These are phyloP conservation scores for Dendrolimus punctatus DNA, from an alignment of 1,140 invertebrate species.

Conservation along the genomic window DNA sequence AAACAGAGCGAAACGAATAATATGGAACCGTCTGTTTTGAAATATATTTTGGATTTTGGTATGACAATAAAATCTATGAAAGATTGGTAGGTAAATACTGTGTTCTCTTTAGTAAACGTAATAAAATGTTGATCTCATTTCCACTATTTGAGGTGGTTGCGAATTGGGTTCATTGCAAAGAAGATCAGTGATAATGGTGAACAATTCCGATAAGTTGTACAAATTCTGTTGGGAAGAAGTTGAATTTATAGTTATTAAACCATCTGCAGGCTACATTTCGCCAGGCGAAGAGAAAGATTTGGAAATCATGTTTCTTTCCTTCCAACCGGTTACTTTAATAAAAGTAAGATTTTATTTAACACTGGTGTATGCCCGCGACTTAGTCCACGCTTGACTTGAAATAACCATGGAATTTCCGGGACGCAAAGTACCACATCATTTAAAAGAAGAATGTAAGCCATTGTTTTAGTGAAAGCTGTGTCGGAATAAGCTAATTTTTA, in stretches of 20 bases:
- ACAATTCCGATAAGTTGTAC: slow-evolving; percentile 61
- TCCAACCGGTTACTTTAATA: slow-evolving; percentile 33
- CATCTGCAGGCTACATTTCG: slow-evolving; percentile 51
- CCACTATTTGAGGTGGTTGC: slow-evolving; percentile 37
- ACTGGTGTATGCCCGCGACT: no score
- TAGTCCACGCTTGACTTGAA: no score
- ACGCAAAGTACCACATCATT: no score
- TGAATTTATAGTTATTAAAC: slow-evolving; percentile 42
- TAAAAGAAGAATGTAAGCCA: no score
- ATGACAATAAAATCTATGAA: slow-evolving; percentile 4
- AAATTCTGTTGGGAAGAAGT: slow-evolving; percentile 46
- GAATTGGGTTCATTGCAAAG: slow-evolving; percentile 41
- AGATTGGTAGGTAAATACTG: no score
- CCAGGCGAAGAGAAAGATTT: slow-evolving; percentile 63
- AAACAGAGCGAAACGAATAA: slow-evolving; percentile 28
- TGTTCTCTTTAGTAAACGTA: neutral
- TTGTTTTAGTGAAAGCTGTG: no score
- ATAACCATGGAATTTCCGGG: no score
- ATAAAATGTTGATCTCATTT: neutral
- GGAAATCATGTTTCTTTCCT: slow-evolving; percentile 51
- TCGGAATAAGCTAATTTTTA: no score
- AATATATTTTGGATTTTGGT: slow-evolving; percentile 59
- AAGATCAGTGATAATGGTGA: slow-evolving; percentile 51
- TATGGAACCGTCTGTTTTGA: slow-evolving; percentile 32
- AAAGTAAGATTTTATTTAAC: slow-evolving; percentile 26